phyloP scores from a whole-genome alignment of 2,113 vertebrate genomes.

The Xenotilapia flavipinnis region DNA sequence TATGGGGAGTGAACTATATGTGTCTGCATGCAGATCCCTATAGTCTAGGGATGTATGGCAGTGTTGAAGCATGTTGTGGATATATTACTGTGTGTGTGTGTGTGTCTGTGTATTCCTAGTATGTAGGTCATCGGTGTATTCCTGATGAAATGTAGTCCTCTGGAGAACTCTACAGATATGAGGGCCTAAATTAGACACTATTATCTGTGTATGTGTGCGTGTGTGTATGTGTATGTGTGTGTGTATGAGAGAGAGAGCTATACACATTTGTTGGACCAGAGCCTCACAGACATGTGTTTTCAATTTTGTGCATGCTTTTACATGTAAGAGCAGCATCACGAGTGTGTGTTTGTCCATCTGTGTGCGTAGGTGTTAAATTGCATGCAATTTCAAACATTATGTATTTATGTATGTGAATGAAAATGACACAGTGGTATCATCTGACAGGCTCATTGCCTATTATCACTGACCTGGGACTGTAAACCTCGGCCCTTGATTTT shows the following conservation, averaged over 20 bases:
- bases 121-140: conserved; percentile 70
- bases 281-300: conserved; percentile 25
- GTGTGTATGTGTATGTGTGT: background rate
- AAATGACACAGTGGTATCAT: conserved; percentile 13
- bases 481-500: conserved; percentile 23
- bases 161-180: conserved; percentile 66
- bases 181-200: conserved; percentile 65
- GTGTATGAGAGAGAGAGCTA: background rate
- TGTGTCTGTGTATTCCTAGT: conserved; percentile 21
- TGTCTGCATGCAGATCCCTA: conserved; percentile 6
- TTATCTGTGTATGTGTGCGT: conserved; percentile 38
- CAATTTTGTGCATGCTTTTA: conserved; percentile 37
- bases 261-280: conserved; percentile 43
- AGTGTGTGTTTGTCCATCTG: conserved; percentile 4
- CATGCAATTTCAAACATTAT: conserved; percentile 27
- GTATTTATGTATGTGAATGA: background rate
- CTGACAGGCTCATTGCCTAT: conserved; percentile 19
- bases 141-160: conserved; percentile 66
- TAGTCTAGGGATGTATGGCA: background rate
- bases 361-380: conserved; percentile 22
- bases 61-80: background rate
- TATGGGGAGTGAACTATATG: background rate
- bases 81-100: background rate
- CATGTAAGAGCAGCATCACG: conserved; percentile 13
- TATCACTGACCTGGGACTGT: conserved; percentile 35